Base-by-base conservation (phyloP, 2,797 vertebrate genomes). In the Takifugu rubripes region DNA sequence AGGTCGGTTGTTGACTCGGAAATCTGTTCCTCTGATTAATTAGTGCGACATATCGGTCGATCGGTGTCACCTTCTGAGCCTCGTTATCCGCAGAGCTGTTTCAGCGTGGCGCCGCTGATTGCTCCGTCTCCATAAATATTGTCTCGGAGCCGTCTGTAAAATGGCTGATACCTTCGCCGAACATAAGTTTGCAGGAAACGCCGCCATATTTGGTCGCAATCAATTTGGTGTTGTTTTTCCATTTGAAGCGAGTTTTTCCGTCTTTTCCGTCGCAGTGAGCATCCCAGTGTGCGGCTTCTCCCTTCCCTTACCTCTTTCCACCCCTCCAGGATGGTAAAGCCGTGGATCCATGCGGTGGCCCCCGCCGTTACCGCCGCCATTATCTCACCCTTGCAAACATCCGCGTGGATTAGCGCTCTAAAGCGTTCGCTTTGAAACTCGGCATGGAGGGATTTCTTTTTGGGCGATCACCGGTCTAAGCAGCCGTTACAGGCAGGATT, bases 401-500 rank as follows among this genome's bases (percentile, higher is more conserved):
- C 73, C 80, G 73, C 72, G 51, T 72, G 79, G 84, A 87, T 87
- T 85, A 89, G 71, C 66, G 61, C 42, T 65, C 61, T 61, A 79
- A 84, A 83, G 74, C 61, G 51, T 75, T 78, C 64, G 74, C 71
- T 85, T 85, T 87, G 79, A 87, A 85, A 79, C 55, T 62, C 63
- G 0, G 65, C 64, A 50, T 69, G 71, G 40, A 63, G 62, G 73
- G 79, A 79, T 86, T 87, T 81, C 74, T 84, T 79, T 83, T 81
- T 71, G 73, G 85, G 81, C 84, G 88, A 87, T 87, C 78, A 70
- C 72, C 56, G 74, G 75, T 61, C 77, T 84, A 71, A 84, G 79
- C 74, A 83, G 80, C 74, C 82, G 85, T 83, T 88, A 85, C 83
- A 84, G 7, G 5, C 57, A 44, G 84, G 87, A 88, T 89, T 87